These are phyloP conservation scores for Etheostoma perlongum DNA, from an alignment of 2,797 vertebrate genomes.

Conservation along the genomic window DNA sequence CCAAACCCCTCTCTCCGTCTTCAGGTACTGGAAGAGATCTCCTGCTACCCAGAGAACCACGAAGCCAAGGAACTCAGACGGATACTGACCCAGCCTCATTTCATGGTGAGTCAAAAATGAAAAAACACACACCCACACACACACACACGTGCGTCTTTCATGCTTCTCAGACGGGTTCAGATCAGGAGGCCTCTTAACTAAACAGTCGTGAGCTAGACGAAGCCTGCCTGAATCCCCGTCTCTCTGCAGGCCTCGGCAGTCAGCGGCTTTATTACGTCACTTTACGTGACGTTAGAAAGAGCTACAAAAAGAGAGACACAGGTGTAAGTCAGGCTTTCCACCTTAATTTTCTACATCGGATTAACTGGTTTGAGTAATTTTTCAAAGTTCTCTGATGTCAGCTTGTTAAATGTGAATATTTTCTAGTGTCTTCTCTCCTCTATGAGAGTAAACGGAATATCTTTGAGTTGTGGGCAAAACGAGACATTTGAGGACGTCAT, in stretches of 20 bases:
- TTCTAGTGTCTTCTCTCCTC: no score
- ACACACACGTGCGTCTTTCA: not conserved
- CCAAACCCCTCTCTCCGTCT: constrained; percentile 29
- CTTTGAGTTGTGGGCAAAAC: no score
- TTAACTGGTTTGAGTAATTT: no score
- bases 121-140: not conserved
- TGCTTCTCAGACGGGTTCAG: not conserved
- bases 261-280: not conserved
- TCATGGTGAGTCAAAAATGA: constrained; percentile 90
- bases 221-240: not conserved
- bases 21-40: constrained; percentile 98
- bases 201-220: not conserved
- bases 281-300: not conserved
- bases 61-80: constrained; percentile 97
- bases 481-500: no score
- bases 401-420: no score
- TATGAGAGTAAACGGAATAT: no score
- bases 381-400: no score
- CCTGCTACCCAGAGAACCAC: constrained; percentile 96
- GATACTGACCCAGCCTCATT: constrained; percentile 99
- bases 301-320: not conserved
- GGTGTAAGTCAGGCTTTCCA: not conserved
- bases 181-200: constrained; percentile 7
- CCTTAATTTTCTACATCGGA: no score
- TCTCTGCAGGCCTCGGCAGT: not conserved